Evolutionary conservation across 2,113 vertebrate species (phyloP).

Genomic region (Candoia aspera): DNA sequence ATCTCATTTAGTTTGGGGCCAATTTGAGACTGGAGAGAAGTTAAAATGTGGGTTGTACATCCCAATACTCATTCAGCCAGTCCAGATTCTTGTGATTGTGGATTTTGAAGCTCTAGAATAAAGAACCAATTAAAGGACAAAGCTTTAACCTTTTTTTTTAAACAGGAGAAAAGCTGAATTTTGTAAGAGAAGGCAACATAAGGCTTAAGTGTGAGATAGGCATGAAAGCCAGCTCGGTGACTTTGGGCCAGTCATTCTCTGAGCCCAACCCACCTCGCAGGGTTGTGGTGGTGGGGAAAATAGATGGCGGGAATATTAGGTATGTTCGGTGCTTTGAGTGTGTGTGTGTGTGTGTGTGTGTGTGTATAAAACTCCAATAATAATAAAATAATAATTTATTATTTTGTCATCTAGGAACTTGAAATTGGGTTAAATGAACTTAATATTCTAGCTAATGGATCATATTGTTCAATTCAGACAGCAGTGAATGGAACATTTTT

Average conservation of each 20-base stretch:
- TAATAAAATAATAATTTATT: not conserved
- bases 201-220: not conserved
- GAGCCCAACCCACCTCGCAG: too few species aligned
- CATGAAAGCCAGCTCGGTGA: too few species aligned
- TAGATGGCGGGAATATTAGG: too few species aligned
- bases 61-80: not conserved
- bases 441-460: conserved; percentile 66
- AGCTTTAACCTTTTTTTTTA: not conserved
- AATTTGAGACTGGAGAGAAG: not conserved
- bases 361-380: not conserved
- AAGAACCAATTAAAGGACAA: conserved; percentile 58
- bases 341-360: too few species aligned
- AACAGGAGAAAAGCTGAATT: conserved; percentile 45
- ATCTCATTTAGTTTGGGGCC: not conserved
- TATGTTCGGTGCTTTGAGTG: not conserved
- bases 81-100: not conserved
- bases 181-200: conserved; percentile 41
- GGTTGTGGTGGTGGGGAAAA: too few species aligned
- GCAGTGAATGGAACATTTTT: conserved; percentile 33
- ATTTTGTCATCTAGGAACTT: not conserved
- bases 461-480: conserved; percentile 48
- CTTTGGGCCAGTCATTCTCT: too few species aligned
- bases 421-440: conserved; percentile 52
- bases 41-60: not conserved
- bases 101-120: not conserved